phyloP scores from a whole-genome alignment of 2,888 invertebrate genomes.

The Amphipoea oculea region DNA sequence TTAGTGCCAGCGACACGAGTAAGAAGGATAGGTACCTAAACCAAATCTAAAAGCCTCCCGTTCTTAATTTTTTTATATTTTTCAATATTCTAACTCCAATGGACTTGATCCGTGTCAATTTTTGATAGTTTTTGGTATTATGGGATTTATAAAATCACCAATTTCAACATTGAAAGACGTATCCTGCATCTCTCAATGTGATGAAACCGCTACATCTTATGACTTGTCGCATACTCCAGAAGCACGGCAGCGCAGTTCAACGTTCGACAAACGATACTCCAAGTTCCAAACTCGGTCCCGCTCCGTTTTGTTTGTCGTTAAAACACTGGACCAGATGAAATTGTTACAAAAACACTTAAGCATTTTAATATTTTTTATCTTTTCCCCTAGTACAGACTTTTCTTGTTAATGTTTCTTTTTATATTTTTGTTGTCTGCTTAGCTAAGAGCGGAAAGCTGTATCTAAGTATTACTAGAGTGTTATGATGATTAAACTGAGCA shows the following conservation, averaged over 20 bases:
- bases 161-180: background rate
- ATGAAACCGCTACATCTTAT: constrained; percentile 31
- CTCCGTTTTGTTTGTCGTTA: constrained; percentile 69
- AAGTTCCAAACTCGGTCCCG: constrained; percentile 69
- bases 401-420: constrained; percentile 30
- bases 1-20: background rate
- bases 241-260: constrained; percentile 62
- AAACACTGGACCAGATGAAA: constrained; percentile 65
- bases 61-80: background rate
- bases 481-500: background rate
- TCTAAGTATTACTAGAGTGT: background rate
- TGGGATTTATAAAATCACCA: background rate
- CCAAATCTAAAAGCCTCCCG: background rate
- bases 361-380: constrained; percentile 46
- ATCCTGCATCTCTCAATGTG: background rate
- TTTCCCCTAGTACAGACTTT: constrained; percentile 23
- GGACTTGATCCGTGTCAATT: background rate
- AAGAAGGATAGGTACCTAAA: background rate
- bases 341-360: constrained; percentile 53
- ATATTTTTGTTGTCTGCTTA: constrained; percentile 4
- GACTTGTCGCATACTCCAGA: constrained; percentile 9
- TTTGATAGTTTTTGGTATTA: background rate
- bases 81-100: background rate
- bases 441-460: background rate
- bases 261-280: constrained; percentile 72